Evolutionary conservation across 1,140 invertebrate genomes (phyloP), one percentile per base, ranked within the genome.

Genomic region (Panagrolaimus sp.): DNA sequence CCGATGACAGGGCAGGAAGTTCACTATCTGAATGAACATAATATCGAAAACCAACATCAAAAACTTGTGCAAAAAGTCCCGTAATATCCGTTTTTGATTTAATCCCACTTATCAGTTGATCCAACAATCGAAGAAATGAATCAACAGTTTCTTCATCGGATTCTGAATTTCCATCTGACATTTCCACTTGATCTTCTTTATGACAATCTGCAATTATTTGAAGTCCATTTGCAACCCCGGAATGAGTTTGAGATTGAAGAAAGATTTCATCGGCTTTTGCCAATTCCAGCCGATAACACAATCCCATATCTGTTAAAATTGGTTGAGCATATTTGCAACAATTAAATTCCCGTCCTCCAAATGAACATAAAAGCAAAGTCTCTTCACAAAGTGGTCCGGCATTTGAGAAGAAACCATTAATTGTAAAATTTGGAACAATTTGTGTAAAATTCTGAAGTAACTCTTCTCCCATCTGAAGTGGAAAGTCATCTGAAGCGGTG

Each of bases 171-270:
- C 32, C 32, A 38, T 7, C 32, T 38, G 43, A 26, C n/a, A 38
- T 58, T 58, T 52, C 70, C 12, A 81, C 76, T 67, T 82, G 78
- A 52, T 82, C 74, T 48, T 82, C 80, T 9, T 67, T 55, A 63
- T 83, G 81, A 17, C 73, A 68, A 72, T 82, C 80, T 1, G 79
- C 79, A 43, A 81, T 77, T 46, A 82, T 73, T 70, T 81, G 80
- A 12, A 81, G 67, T 21, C 77, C 78, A 69, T 81, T 81, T 38
- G 68, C 67, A 47, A 82, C 78, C 62, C 79, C 79, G 26, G 75
- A 47, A 44, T 81, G 78, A 38, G 70, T 69, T 62, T 79, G 78
- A 24, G 69, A 45, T 24, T 71, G 77, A 47, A 79, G 38, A 73
- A 78, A 80, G 6, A 46, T 26, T 55, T 79, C 70, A 63, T 75